Evolutionary conservation across 2,113 vertebrate genomes (phyloP), one percentile per base, ranked within the genome.

Genomic region (Callospermophilus lateralis): DNA sequence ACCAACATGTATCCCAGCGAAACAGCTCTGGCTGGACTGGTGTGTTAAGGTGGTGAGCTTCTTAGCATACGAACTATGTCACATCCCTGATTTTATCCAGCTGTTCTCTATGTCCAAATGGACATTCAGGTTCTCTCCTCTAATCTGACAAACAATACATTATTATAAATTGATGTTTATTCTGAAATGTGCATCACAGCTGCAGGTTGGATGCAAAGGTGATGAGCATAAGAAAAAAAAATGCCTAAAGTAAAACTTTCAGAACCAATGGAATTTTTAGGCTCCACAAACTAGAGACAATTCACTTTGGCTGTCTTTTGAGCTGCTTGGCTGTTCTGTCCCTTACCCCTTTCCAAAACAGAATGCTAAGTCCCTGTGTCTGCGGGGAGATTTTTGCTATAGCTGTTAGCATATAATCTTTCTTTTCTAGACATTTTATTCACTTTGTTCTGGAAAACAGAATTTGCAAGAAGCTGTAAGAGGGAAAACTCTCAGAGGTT

Each of bases 71-170:
- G 77, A 80, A 78, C 68, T 73, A 63, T 92, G 79, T 91, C 92
- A 83, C 55, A 53, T 28, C 39, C n/a, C 73, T 94, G 93, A 83
- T 94, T 94, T 88, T 76, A 65, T 70, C 93, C 94, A 97, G 97
- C 91, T 97, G 95, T 34, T 86, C n/a, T 4, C 61, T 81, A 67
- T 55, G 26, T 94, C 95, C 78, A 87, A 84, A 92, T 37, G 84
- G 89, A 84, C 73, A 39, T 79, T 94, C 90, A 83, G 30, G 63
- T 70, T 93, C 48, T 79, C 55, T 37, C 42, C 24, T 76, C 39
- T 48, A 65, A 48, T 72, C 58, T 89, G 90, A 80, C 68, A 91
- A 95, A 91, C 93, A 97, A 67, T 93, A 63, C 20, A 48, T 93
- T 96, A 72, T 85, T 85, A 78, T 55, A 88, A 90, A 89, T 93